These are phyloP conservation scores for Ridgeia piscesae DNA, from an alignment of 1,140 invertebrate species.

Conservation along the genomic window DNA sequence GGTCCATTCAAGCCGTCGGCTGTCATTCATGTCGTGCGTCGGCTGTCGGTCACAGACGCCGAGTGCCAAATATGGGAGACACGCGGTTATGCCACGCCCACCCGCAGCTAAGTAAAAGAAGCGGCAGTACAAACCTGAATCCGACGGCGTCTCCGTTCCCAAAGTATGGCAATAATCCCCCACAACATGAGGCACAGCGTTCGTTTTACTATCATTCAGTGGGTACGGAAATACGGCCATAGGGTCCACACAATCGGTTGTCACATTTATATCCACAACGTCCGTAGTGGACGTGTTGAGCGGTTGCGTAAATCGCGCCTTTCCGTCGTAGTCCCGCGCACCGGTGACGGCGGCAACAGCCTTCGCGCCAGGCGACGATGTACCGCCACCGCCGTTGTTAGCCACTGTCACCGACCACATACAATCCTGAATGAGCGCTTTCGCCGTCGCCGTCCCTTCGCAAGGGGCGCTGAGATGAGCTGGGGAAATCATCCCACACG, in stretches of 20 bases:
- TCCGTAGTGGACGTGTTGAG: constrained; percentile 27
- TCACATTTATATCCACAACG: constrained; percentile 30
- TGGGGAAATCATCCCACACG: constrained; percentile 51
- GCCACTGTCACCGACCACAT: constrained; percentile 67
- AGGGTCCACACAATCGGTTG: constrained; percentile 44
- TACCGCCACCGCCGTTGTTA: constrained; percentile 22
- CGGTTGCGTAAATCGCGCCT: constrained; percentile 13
- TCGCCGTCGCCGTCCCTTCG: constrained; percentile 32
- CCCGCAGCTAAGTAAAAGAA: neutral
- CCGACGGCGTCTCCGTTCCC: constrained; percentile 79
- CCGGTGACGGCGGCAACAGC: constrained; percentile 35
- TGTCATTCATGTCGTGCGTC: neutral
- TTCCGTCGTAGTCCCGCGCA: constrained; percentile 25
- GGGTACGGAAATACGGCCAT: constrained; percentile 47
- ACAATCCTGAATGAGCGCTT: constrained; percentile 63
- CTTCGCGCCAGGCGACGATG: constrained; percentile 18
- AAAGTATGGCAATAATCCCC: constrained; percentile 64
- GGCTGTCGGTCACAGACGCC: neutral
- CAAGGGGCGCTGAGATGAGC: constrained; percentile 21
- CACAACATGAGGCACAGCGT: constrained; percentile 64
- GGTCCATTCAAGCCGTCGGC: neutral
- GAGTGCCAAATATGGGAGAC: neutral
- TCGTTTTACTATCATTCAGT: constrained; percentile 52
- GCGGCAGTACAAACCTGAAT: constrained; percentile 70
- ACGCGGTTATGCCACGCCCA: neutral